These are phyloP conservation scores for Syngnathus typhle DNA, from an alignment of 2,113 vertebrate species.

Conservation along the genomic window DNA sequence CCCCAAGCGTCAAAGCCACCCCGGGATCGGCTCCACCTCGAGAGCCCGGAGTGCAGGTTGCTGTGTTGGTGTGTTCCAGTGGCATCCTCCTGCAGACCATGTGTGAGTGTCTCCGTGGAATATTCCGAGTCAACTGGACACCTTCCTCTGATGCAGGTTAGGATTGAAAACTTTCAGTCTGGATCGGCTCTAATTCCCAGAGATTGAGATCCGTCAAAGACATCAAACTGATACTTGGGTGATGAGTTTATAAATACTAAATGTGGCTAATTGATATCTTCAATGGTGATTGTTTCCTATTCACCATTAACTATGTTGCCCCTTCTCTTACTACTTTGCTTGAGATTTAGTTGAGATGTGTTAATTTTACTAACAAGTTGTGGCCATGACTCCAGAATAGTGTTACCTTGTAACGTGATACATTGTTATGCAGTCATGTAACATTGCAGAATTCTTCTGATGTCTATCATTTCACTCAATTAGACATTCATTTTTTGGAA, in stretches of 20 bases:
- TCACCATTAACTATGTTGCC: not conserved
- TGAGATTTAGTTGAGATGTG: not conserved
- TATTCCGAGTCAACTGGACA: constrained; percentile 75
- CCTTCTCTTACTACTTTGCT: not conserved
- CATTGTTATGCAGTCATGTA: not conserved
- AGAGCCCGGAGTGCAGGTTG: constrained; percentile 30
- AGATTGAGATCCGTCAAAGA: not conserved
- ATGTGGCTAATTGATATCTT: not conserved
- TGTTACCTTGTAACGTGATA: not conserved
- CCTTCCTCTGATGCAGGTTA: constrained; percentile 70
- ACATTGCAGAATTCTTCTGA: not conserved
- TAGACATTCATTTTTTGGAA: not conserved
- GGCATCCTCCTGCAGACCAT: constrained; percentile 57
- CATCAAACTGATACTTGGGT: not conserved
- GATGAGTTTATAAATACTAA: not conserved
- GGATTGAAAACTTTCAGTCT: constrained; percentile 19
- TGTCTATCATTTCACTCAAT: not conserved
- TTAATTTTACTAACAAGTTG: not conserved
- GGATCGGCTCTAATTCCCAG: not conserved
- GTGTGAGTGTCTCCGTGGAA: constrained; percentile 76
- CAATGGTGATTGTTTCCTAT: not conserved
- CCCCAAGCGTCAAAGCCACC: constrained; percentile 28
- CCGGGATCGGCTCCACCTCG: constrained; percentile 18
- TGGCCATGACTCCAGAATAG: not conserved
- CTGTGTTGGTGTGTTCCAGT: constrained; percentile 26